Conservation (phyloP, 1,140 invertebrate species). For the Hypsibius dujardini region DNA sequence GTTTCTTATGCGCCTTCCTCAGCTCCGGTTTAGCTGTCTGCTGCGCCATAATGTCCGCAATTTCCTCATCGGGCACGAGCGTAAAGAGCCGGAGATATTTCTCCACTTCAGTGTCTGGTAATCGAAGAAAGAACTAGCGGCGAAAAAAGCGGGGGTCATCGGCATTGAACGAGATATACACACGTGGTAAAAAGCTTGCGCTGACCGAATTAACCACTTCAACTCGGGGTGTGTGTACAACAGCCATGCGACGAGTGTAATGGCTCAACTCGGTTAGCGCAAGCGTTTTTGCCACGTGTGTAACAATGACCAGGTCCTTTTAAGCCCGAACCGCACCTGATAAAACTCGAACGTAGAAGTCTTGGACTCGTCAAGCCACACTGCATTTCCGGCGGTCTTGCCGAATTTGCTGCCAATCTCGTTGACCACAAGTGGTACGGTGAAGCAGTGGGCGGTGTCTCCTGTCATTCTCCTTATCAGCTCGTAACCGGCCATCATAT, state of each 20-base stretch:
- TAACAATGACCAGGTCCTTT: too few relatives aligned
- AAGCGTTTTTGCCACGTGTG: too few relatives aligned
- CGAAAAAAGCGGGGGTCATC: slow-evolving; percentile 19
- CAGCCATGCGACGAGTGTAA: too few relatives aligned
- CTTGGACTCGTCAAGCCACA: slow-evolving; percentile 62
- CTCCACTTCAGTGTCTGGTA: slow-evolving; percentile 58
- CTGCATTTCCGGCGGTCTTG: slow-evolving; percentile 70
- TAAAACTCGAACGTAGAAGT: slow-evolving; percentile 79
- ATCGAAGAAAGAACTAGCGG: slow-evolving; percentile 53
- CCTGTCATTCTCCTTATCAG: slow-evolving; percentile 49
- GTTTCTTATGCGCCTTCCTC: slow-evolving; percentile 51
- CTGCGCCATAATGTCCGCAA: slow-evolving; percentile 51
- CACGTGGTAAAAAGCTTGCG: too few relatives aligned
- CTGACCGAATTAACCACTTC: too few relatives aligned
- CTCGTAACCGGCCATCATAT: slow-evolving; percentile 75
- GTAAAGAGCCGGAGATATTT: slow-evolving; percentile 66
- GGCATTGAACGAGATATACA: not conserved
- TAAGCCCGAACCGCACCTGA: slow-evolving; percentile 39
- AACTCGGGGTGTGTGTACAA: too few relatives aligned
- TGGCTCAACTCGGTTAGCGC: too few relatives aligned
- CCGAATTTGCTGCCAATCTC: slow-evolving; percentile 85
- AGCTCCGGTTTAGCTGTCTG: slow-evolving; percentile 53
- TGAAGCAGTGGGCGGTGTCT: slow-evolving; percentile 43
- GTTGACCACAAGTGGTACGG: slow-evolving; percentile 67
- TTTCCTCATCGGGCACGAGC: slow-evolving; percentile 49